Conservation (phyloP, 2,888 invertebrate species). For the Drosophila helvetica region DNA sequence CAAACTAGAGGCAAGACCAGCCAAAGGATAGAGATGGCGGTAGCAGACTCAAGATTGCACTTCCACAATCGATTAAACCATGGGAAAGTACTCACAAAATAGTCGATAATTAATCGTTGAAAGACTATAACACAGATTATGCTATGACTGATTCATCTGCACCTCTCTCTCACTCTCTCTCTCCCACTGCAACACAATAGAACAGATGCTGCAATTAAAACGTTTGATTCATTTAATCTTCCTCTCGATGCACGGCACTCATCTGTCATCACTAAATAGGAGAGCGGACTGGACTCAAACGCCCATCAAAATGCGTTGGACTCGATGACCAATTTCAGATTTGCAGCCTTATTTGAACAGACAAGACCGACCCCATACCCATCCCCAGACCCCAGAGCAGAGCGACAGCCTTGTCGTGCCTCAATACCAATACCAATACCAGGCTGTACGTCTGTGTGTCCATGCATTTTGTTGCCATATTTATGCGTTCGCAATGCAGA, state of each 20-base stretch:
- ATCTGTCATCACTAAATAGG: slow-evolving; percentile 37
- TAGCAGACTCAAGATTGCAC: neutral
- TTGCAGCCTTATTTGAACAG: slow-evolving; percentile 41
- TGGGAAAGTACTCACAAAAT: no score
- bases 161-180: no score
- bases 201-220: neutral
- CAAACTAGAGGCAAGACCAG: slow-evolving; percentile 22
- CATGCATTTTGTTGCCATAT: slow-evolving; percentile 59
- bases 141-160: no score
- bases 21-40: slow-evolving; percentile 12
- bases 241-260: slow-evolving; percentile 17
- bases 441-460: slow-evolving; percentile 5
- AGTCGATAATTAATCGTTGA: no score
- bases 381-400: neutral
- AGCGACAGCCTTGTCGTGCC: slow-evolving; percentile 16
- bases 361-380: slow-evolving; percentile 1
- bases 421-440: neutral
- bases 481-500: slow-evolving; percentile 71
- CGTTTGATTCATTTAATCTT: slow-evolving; percentile 23
- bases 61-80: neutral
- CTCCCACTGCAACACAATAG: neutral
- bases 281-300: slow-evolving; percentile 4
- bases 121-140: neutral
- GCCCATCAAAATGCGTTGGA: slow-evolving; percentile 30
- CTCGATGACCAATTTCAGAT: slow-evolving; percentile 41